Evolutionary conservation across 2,888 invertebrate genomes (phyloP), one percentile per base, ranked within the genome.

Genomic region (Doris montereyensis): DNA sequence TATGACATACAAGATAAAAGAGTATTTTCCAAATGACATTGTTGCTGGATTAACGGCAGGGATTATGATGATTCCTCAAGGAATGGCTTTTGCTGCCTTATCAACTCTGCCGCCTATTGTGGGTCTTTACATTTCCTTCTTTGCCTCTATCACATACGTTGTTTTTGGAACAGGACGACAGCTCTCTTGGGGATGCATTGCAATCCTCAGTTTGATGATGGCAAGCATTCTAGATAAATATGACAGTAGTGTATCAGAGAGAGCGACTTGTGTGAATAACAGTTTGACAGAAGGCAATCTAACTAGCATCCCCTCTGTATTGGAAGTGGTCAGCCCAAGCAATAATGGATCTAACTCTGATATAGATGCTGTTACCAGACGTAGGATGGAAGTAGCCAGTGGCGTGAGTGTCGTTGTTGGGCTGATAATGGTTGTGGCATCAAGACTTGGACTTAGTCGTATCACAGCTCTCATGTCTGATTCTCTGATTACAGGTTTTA

Each of bases 151-250:
- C 4, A 92, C 96, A 24, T 97, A 97, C 90, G 94, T 95, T 81
- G 90, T 97, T 80, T 94, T 97, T 84, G 97, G 97, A 67, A 96
- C 97, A 0, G 96, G 97, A 0, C 94, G 94, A 62, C 97, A 97
- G 88, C 94, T 95, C 58, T 97, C 97, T 2, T 95, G 97, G 93
- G 97, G 79, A 30, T 79, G 79, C 32, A 76, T 82, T 3, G 82
- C 82, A 17, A 76, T 82, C 1, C 58, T 82, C 41, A 79, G 79
- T 65, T 60, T 82, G 30, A 79, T 82, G 79, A 82, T 82, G 76
- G 82, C 79, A 10, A 65, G 68, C 24, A 52, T 82, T 28, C 76
- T 82, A 4, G 81, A 82, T 52, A 77, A 76, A 52, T 82, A 80
- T 57, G 82, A 81, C 32, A 62, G 41, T 2, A 62, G 28, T 34